phyloP scores from a whole-genome alignment of 2,113 vertebrate genomes.

The Protobothrops flavoviridis region DNA sequence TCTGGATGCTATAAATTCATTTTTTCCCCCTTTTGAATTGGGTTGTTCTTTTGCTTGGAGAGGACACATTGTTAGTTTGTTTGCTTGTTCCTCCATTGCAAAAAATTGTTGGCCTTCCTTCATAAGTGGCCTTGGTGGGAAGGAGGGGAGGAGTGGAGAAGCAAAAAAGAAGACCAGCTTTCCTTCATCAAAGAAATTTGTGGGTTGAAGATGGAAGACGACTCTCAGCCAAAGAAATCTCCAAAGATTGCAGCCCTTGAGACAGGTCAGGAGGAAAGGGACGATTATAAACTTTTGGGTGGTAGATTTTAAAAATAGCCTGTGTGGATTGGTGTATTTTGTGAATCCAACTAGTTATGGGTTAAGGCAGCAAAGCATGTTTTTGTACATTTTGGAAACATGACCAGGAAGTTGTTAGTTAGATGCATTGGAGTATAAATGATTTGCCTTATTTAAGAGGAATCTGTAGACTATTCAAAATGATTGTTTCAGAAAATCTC shows the following conservation, averaged over 20 bases:
- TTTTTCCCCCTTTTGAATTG: not conserved
- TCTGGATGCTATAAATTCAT: not conserved
- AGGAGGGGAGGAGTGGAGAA: not conserved
- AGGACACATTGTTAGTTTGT: not conserved
- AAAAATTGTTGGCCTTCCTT: not conserved
- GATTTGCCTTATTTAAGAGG: not conserved
- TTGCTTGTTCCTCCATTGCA: not conserved
- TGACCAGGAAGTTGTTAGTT: not conserved
- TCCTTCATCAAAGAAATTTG: not conserved
- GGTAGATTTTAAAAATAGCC: not conserved
- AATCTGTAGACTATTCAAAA: not conserved
- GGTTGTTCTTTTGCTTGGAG: not conserved
- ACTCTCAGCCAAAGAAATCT: conserved; percentile 28
- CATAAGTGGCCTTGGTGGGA: not conserved
- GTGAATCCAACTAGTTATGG: not conserved
- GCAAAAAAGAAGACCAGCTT: no score
- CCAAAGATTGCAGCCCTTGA: conserved; percentile 19
- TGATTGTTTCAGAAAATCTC: not conserved
- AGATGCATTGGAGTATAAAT: not conserved
- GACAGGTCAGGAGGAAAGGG: conserved; percentile 31
- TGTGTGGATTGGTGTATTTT: not conserved
- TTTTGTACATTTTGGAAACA: not conserved
- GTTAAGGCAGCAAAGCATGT: not conserved
- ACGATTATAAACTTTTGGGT: not conserved
- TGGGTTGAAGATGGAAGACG: conserved; percentile 26